These are phyloP conservation scores for Crocodylus rhombifer DNA, from an alignment of 2,797 vertebrate genomes.

Conservation along the genomic window DNA sequence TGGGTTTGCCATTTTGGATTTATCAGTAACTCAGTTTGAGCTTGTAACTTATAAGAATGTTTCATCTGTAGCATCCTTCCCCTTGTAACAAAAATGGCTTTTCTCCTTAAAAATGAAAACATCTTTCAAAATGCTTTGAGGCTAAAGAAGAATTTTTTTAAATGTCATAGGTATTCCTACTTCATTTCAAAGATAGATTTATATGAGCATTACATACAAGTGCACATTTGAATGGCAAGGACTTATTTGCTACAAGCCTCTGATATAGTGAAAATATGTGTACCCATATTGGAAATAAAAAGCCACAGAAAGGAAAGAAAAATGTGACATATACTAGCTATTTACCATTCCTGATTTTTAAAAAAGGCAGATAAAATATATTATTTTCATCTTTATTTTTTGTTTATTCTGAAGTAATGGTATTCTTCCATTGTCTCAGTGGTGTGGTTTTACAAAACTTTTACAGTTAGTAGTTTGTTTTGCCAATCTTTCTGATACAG, in stretches of 20 bases:
- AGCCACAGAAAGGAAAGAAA: background rate
- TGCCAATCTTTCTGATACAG: constrained; percentile 46
- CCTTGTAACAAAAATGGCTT: background rate
- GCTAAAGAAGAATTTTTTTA: background rate
- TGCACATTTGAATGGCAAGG: background rate
- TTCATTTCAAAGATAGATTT: background rate
- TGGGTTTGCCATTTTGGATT: constrained; percentile 38
- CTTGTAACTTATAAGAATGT: background rate
- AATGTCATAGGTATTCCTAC: background rate
- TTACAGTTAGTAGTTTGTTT: constrained; percentile 60
- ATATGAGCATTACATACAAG: background rate
- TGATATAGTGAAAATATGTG: background rate
- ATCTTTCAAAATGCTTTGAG: background rate
- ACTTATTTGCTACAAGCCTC: background rate
- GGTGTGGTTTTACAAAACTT: constrained; percentile 58
- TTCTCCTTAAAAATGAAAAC: background rate
- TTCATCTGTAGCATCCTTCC: background rate
- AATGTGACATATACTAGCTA: background rate
- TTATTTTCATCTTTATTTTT: background rate
- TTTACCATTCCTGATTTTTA: background rate
- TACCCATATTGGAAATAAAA: background rate
- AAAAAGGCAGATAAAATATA: constrained; percentile 6
- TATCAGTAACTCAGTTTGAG: background rate
- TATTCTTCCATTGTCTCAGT: background rate
- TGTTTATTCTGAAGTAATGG: background rate